These are phyloP conservation scores for Apamea epomidion DNA, from an alignment of 2,888 invertebrate species.

Conservation along the genomic window DNA sequence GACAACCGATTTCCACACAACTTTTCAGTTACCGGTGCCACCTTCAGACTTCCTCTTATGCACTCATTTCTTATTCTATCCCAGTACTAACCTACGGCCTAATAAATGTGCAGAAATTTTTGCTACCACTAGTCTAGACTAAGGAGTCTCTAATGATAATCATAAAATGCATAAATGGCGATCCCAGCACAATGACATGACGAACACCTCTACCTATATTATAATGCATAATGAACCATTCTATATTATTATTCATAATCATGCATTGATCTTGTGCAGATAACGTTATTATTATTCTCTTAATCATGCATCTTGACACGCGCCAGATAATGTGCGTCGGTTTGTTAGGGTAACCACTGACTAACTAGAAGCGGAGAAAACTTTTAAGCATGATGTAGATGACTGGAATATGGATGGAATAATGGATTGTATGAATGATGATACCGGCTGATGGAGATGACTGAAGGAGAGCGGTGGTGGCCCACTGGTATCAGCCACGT, in stretches of 20 bases:
- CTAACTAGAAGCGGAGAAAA: not conserved
- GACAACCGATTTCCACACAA: too few relatives aligned
- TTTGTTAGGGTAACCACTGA: conserved; percentile 19
- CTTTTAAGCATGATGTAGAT: too few relatives aligned
- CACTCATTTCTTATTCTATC: too few relatives aligned
- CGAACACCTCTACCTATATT: not conserved
- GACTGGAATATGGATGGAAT: not conserved
- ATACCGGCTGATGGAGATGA: not conserved
- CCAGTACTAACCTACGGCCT: too few relatives aligned
- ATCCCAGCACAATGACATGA: not conserved
- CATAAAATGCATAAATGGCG: not conserved
- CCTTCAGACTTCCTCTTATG: too few relatives aligned
- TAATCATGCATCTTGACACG: conserved; percentile 25
- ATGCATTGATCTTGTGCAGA: conserved; percentile 7
- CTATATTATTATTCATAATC: conserved; percentile 11
- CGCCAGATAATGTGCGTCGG: conserved; percentile 8
- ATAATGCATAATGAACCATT: conserved; percentile 5
- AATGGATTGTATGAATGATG: not conserved
- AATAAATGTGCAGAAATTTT: too few relatives aligned
- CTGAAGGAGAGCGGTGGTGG: too few relatives aligned
- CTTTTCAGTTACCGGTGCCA: too few relatives aligned
- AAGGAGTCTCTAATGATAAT: too few relatives aligned
- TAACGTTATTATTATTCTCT: conserved; percentile 2
- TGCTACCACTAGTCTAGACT: too few relatives aligned
- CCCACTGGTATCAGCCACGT: too few relatives aligned